Evolutionary conservation across 2,113 vertebrate genomes (phyloP).

Genomic region (Oryzias woworae): DNA sequence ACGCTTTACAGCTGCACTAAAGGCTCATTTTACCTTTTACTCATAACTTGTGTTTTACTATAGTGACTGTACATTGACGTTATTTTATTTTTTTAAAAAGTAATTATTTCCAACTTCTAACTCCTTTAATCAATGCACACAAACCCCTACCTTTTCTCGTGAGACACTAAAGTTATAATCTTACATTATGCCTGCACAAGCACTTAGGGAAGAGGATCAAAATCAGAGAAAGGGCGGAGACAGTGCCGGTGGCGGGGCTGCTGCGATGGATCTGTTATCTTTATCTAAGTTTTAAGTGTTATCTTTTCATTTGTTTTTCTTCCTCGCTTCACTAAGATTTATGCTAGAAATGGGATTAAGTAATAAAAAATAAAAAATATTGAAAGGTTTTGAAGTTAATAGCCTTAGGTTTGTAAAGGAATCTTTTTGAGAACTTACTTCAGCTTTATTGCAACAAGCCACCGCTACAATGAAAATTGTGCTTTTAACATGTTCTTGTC

Average conservation of each 20-base stretch:
- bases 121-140: neutral
- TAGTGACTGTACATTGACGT: neutral
- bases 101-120: conserved; percentile 4
- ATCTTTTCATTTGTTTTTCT: conserved; percentile 75
- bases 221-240: conserved; percentile 12
- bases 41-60: too few species aligned
- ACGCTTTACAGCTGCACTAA: too few species aligned
- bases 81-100: conserved; percentile 20
- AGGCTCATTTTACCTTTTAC: too few species aligned
- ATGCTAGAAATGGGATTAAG: conserved; percentile 15
- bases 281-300: too few species aligned
- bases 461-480: too few species aligned
- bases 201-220: conserved; percentile 44
- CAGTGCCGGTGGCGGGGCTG: conserved; percentile 23
- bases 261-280: conserved; percentile 67
- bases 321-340: conserved; percentile 65
- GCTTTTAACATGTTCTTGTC: too few species aligned
- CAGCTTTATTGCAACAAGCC: conserved; percentile 29
- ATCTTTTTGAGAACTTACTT: conserved; percentile 60
- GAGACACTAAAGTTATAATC: conserved; percentile 63
- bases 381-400: conserved; percentile 46
- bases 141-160: conserved; percentile 49
- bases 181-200: conserved; percentile 73
- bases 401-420: conserved; percentile 61
- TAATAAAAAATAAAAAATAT: conserved; percentile 27